Percentiles rank a stretch among this genome's conserved stretches.
These are phyloP conservation scores for Propithecus coquereli DNA, from an alignment of 2,113 vertebrate genomes.

Conservation along the genomic window DNA sequence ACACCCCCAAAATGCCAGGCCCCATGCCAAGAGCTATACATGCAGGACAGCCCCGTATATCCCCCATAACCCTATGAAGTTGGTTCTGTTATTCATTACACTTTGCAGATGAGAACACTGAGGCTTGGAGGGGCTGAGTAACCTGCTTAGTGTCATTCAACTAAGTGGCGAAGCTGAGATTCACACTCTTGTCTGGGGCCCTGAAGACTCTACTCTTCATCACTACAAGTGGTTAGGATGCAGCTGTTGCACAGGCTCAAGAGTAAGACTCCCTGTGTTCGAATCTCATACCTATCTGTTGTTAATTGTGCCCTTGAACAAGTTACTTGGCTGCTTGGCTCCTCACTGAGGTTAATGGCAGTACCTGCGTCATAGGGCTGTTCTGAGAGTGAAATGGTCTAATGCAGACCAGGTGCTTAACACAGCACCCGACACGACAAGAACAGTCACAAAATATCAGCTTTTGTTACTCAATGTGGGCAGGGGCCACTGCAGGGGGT, in stretches of 20 bases:
- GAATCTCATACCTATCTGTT: neutral
- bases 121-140: neutral
- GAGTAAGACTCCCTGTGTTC: neutral
- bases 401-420: neutral
- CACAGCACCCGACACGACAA: fast-evolving
- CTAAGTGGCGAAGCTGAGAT: neutral
- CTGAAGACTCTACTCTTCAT: neutral
- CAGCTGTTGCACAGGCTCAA: neutral
- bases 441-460: neutral
- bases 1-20: neutral
- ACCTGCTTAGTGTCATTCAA: neutral
- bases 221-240: neutral
- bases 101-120: neutral
- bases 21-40: neutral
- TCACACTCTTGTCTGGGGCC: neutral
- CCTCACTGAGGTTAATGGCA: neutral
- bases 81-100: neutral
- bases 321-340: neutral
- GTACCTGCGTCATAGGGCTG: neutral
- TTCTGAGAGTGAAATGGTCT: neutral
- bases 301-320: neutral
- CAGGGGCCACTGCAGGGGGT: neutral
- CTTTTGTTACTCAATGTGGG: neutral
- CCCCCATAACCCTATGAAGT: neutral
- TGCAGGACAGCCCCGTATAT: neutral